Conservation (phyloP, 2,797 vertebrate species). For the Myiotriccus ornatus region DNA sequence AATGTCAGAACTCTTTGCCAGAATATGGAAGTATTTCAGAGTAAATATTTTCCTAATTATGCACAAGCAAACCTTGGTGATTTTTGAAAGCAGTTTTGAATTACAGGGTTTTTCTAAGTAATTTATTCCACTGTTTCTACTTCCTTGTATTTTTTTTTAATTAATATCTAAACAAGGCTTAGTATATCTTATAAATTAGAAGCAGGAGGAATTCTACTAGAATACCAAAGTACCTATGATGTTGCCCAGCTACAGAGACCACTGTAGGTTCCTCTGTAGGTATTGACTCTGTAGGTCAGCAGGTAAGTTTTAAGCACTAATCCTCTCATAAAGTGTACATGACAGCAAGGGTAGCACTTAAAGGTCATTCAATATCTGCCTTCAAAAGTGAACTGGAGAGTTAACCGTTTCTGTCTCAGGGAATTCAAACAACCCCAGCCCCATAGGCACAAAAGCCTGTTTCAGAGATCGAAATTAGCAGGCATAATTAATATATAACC, state of each 20-base stretch:
- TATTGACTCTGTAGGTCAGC: not conserved
- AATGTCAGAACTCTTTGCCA: not conserved
- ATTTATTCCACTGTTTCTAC: not conserved
- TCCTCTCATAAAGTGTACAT: not conserved
- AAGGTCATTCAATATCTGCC: not conserved
- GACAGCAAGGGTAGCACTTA: not conserved
- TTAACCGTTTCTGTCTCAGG: not conserved
- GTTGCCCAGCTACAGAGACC: not conserved
- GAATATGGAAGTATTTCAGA: not conserved
- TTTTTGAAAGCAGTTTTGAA: not conserved
- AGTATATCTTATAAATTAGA: not conserved
- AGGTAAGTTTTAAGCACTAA: not conserved
- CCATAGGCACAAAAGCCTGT: not conserved
- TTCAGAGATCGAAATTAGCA: not conserved
- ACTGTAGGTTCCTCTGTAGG: not conserved
- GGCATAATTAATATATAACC: not conserved
- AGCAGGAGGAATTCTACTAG: not conserved
- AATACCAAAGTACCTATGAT: not conserved
- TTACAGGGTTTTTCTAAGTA: fast-evolving
- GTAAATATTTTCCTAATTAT: not conserved
- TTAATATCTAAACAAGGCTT: not conserved
- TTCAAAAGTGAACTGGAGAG: not conserved
- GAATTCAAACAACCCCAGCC: not conserved
- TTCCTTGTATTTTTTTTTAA: not conserved
- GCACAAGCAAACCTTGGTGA: not conserved